phyloP scores from a whole-genome alignment of 2,113 vertebrate species.

The Benitochromis conjunctus region DNA sequence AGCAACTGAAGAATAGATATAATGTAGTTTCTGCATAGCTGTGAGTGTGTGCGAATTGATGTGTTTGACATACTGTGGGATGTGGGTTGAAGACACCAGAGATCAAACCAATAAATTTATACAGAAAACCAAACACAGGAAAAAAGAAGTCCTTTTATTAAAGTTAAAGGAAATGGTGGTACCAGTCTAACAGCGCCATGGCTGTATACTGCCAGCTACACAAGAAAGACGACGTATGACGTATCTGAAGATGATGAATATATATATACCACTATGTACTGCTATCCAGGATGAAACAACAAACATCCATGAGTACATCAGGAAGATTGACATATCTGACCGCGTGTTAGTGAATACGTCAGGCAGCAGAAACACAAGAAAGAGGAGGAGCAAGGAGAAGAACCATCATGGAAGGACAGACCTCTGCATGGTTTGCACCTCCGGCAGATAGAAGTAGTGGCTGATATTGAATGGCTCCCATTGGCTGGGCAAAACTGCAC shows the following conservation, averaged over 20 bases:
- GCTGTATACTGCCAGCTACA: neutral
- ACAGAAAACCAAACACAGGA: neutral
- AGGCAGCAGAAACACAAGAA: neutral
- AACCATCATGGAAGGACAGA: neutral
- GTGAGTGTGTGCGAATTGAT: neutral
- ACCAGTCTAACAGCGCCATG: neutral
- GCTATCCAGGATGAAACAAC: neutral
- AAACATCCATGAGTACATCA: neutral
- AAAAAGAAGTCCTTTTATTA: neutral
- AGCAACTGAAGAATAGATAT: neutral
- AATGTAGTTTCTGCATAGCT: slow-evolving; percentile 1
- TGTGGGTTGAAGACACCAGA: neutral
- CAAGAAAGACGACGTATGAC: neutral
- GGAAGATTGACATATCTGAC: neutral
- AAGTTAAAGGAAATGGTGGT: neutral
- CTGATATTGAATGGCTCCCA: neutral
- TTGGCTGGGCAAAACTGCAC: neutral
- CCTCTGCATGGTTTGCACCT: neutral
- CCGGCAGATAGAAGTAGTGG: neutral
- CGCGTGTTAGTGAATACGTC: neutral
- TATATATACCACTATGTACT: neutral
- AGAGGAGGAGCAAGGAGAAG: no score
- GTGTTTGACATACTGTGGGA: slow-evolving; percentile 18
- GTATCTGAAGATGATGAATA: neutral
- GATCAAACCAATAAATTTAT: neutral